Conservation (phyloP, 1,140 invertebrate species). For the Drosophila simulans region DNA sequence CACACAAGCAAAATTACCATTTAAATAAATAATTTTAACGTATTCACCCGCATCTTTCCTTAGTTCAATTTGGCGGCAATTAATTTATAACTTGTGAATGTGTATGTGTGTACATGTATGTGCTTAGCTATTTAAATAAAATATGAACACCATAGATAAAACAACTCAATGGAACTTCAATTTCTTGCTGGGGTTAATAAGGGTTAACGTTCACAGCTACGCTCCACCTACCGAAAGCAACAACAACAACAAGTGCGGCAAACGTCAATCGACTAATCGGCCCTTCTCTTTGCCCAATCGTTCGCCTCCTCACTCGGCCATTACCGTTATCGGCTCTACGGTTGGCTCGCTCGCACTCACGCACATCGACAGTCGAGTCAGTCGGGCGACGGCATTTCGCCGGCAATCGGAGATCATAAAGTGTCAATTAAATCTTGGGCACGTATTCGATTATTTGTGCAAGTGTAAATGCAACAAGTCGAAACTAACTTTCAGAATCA, state of each 20-base stretch:
- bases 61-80: conserved; percentile 69
- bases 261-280: conserved; percentile 36
- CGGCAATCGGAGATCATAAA: conserved; percentile 6
- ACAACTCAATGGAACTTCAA: conserved; percentile 2
- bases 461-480: background rate
- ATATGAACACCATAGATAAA: conserved; percentile 44
- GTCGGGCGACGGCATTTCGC: conserved; percentile 6
- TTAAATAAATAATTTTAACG: conserved; percentile 37
- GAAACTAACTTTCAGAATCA: background rate
- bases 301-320: conserved; percentile 32
- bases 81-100: conserved; percentile 72
- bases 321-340: conserved; percentile 16
- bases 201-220: conserved; percentile 40
- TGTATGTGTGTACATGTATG: conserved; percentile 48
- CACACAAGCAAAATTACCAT: conserved; percentile 55
- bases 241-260: conserved; percentile 22
- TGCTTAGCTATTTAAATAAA: conserved; percentile 75
- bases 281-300: conserved; percentile 17
- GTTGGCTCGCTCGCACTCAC: conserved; percentile 38
- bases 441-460: background rate
- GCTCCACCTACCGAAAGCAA: conserved; percentile 43
- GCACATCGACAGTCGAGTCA: conserved; percentile 1
- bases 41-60: conserved; percentile 57
- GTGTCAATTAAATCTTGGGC: background rate
- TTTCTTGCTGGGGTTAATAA: conserved; percentile 24